These are phyloP conservation scores for Beroe ovata DNA, from an alignment of 37 sponge, comb jelly and placozoan species.

Conservation along the genomic window DNA sequence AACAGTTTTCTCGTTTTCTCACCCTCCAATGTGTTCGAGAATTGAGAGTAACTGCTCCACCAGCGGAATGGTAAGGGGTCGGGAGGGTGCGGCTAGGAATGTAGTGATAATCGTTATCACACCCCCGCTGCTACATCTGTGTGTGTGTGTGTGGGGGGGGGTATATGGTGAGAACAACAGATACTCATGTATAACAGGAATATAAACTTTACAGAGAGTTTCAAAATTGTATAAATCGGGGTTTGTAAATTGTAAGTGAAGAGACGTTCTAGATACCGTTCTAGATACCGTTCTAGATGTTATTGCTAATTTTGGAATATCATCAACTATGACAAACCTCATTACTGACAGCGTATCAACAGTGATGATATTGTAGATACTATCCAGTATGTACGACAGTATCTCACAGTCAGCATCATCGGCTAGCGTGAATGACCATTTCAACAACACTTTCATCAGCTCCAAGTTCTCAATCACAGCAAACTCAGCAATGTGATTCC, in stretches of 20 bases:
- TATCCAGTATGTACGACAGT: slow-evolving; percentile 4
- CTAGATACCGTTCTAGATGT: too few relatives aligned
- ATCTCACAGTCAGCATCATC: slow-evolving; percentile 16
- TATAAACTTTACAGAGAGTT: too few relatives aligned
- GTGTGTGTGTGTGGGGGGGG: too few relatives aligned
- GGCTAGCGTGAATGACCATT: not conserved
- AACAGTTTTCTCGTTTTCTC: too few relatives aligned
- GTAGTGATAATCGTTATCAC: slow-evolving; percentile 34
- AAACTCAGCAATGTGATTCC: not conserved
- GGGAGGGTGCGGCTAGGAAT: slow-evolving; percentile 38
- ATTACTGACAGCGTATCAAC: slow-evolving; percentile 9
- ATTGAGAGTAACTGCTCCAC: slow-evolving; percentile 8
- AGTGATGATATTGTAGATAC: not conserved
- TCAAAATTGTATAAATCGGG: too few relatives aligned
- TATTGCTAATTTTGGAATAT: too few relatives aligned
- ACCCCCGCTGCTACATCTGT: slow-evolving; percentile 64
- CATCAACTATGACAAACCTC: too few relatives aligned
- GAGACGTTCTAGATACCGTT: too few relatives aligned
- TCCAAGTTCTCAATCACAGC: slow-evolving; percentile 19
- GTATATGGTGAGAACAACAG: too few relatives aligned
- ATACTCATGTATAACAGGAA: too few relatives aligned
- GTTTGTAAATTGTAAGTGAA: too few relatives aligned
- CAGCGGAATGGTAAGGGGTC: not conserved
- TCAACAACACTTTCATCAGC: slow-evolving; percentile 30
- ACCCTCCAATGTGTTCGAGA: slow-evolving; percentile 50